Conservation (phyloP, 2,797 vertebrate species). For the Acropternis orthonyx region DNA sequence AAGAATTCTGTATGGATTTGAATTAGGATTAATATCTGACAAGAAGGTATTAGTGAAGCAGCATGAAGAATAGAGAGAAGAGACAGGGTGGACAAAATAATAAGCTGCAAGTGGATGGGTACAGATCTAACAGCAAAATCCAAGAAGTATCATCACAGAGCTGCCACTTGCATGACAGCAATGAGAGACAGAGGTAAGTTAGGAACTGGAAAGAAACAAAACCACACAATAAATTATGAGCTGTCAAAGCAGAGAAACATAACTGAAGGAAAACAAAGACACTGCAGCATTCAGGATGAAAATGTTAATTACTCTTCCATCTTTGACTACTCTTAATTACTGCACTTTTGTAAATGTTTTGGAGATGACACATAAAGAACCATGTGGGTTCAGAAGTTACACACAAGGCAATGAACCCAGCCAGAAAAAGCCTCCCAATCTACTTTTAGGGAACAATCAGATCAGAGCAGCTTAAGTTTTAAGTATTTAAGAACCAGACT, state of each 20-base stretch:
- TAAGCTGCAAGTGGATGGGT: neutral
- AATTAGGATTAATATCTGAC: neutral
- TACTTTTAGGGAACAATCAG: neutral
- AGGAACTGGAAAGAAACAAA: neutral
- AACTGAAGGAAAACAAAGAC: neutral
- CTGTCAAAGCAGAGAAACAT: neutral
- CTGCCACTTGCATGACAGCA: neutral
- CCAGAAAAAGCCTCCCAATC: neutral
- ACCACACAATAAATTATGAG: neutral
- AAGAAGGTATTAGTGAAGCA: neutral
- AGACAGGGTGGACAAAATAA: neutral
- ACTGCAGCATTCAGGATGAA: neutral
- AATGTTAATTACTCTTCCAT: neutral
- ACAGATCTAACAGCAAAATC: neutral
- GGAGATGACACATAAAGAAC: neutral
- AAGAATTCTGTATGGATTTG: neutral
- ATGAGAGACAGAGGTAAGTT: neutral
- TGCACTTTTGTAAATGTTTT: neutral
- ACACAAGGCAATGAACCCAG: neutral
- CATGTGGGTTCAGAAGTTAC: neutral
- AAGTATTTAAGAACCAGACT: constrained; percentile 7
- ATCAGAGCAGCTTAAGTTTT: neutral
- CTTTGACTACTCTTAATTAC: neutral
- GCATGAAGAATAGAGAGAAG: neutral
- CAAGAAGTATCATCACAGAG: neutral